phyloP scores from a whole-genome alignment of 1,140 invertebrate genomes.

The Penaeus indicus region DNA sequence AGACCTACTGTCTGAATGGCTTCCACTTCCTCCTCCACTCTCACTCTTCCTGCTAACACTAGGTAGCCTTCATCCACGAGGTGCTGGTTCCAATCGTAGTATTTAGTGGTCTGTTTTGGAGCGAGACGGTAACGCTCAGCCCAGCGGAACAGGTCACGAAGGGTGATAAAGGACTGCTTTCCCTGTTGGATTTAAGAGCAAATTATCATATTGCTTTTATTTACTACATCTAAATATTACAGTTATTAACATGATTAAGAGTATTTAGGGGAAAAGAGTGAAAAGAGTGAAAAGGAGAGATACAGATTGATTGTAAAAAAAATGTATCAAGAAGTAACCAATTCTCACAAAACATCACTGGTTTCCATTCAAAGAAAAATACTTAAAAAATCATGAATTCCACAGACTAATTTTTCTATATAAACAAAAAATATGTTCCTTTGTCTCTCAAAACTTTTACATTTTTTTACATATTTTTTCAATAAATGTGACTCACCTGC shows the following conservation, averaged over 20 bases:
- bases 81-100: constrained; percentile 98
- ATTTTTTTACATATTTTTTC: neutral
- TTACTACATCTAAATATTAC: too few species aligned
- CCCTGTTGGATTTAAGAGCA: constrained; percentile 71
- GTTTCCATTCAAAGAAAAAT: too few species aligned
- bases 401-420: too few species aligned
- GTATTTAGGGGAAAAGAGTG: too few species aligned
- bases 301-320: too few species aligned
- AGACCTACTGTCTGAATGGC: constrained; percentile 66
- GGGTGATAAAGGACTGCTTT: constrained; percentile 94
- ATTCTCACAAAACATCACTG: too few species aligned
- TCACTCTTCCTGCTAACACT: constrained; percentile 91
- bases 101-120: constrained; percentile 73
- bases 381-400: too few species aligned
- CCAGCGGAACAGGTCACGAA: constrained; percentile 98
- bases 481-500: constrained; percentile 78
- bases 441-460: neutral
- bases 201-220: neutral
- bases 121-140: constrained; percentile 91
- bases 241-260: too few species aligned
- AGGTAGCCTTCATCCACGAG: constrained; percentile 97
- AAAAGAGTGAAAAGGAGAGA: too few species aligned
- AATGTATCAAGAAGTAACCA: too few species aligned
- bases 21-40: constrained; percentile 85
- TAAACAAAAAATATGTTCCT: too few species aligned